These are phyloP conservation scores for Apocheima hispidaria DNA, from an alignment of 2,888 invertebrate genomes.

Conservation along the genomic window DNA sequence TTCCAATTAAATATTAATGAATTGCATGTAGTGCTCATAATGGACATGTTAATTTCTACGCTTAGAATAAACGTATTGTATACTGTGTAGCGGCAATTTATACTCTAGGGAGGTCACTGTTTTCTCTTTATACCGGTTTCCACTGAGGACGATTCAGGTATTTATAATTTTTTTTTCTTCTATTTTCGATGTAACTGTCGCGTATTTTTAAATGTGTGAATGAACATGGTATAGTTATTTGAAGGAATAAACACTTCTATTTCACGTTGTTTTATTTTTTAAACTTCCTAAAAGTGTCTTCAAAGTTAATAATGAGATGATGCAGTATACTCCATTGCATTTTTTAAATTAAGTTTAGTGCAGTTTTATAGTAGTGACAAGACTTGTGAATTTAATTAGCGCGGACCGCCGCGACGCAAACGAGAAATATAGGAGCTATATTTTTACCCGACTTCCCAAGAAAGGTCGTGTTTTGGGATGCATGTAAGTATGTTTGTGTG, in stretches of 20 bases:
- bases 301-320: no score
- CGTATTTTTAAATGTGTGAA: constrained; percentile 68
- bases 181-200: constrained; percentile 70
- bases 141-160: constrained; percentile 83
- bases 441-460: no score
- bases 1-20: constrained; percentile 52
- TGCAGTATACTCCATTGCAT: no score
- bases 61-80: constrained; percentile 67
- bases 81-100: constrained; percentile 70
- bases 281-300: no score
- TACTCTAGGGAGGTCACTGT: constrained; percentile 73
- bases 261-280: constrained; percentile 48
- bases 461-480: no score
- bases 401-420: no score
- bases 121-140: constrained; percentile 76
- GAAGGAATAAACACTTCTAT: constrained; percentile 60
- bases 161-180: constrained; percentile 75
- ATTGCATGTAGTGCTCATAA: constrained; percentile 73
- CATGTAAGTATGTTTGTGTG: no score
- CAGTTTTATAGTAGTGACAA: no score
- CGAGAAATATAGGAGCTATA: no score
- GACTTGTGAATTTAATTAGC: no score
- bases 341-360: no score
- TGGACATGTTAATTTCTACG: constrained; percentile 66
- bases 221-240: constrained; percentile 57